A percentile compares a stretch with the other conserved stretches of the same genome.
These are phyloP conservation scores for Lathronympha strigana DNA, from an alignment of 2,888 invertebrate genomes.

Conservation along the genomic window DNA sequence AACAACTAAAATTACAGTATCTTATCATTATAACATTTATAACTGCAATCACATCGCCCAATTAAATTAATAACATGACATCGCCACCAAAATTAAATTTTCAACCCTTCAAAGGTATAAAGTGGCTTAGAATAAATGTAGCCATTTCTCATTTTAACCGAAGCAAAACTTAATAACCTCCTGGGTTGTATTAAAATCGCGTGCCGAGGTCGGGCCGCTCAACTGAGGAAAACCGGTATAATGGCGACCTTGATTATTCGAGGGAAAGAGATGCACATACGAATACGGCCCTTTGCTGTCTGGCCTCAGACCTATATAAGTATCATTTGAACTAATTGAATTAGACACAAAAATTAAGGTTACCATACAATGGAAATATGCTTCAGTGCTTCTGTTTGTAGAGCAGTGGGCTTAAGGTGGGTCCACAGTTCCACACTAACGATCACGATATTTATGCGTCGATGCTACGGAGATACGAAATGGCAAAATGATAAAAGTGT, in stretches of 20 bases:
- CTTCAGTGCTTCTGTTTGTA: too few relatives aligned
- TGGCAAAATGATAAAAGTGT: too few relatives aligned
- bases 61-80: conserved; percentile 78
- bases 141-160: conserved; percentile 81
- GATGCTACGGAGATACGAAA: too few relatives aligned
- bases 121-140: conserved; percentile 78
- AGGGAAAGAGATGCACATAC: too few relatives aligned
- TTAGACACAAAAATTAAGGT: too few relatives aligned
- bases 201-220: background rate
- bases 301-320: too few relatives aligned
- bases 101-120: conserved; percentile 77
- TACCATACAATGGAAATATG: too few relatives aligned
- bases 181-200: conserved; percentile 46
- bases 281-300: too few relatives aligned
- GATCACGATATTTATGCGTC: too few relatives aligned
- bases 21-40: conserved; percentile 4
- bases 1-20: conserved; percentile 30
- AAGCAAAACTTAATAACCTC: conserved; percentile 82
- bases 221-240: background rate
- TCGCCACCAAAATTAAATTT: conserved; percentile 78
- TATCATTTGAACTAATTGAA: too few relatives aligned
- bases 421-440: too few relatives aligned
- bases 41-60: conserved; percentile 42
- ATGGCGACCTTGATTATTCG: background rate
- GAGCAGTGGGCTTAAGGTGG: too few relatives aligned